A percentile compares a stretch with the other conserved stretches of the same genome.
phyloP scores from a whole-genome alignment of 2,113 vertebrate genomes.

The Mungos mungo region DNA sequence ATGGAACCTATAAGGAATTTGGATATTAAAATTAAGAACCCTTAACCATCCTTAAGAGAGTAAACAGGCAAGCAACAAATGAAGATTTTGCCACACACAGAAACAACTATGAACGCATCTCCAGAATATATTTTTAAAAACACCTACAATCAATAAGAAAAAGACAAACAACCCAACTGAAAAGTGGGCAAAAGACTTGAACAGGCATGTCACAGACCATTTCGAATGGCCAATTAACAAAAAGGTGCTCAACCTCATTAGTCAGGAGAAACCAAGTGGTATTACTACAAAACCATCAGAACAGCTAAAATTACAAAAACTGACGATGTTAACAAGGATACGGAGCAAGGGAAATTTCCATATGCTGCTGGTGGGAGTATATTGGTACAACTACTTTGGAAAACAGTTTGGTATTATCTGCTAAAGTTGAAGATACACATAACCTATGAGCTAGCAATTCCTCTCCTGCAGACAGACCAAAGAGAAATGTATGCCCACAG shows the following conservation, averaged over 20 bases:
- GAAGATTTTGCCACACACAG: background rate
- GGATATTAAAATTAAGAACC: background rate
- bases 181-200: background rate
- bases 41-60: background rate
- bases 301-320: background rate
- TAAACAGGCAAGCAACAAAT: background rate
- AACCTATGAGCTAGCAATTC: background rate
- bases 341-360: background rate
- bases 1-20: background rate
- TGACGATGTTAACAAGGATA: background rate
- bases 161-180: background rate
- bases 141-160: background rate
- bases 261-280: background rate
- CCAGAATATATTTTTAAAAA: background rate
- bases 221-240: background rate
- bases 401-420: background rate
- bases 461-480: background rate
- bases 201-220: background rate
- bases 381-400: background rate
- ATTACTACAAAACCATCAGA: background rate
- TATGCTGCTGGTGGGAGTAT: background rate
- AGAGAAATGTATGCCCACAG: background rate
- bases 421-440: background rate
- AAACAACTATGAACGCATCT: background rate
- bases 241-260: background rate